Evolutionary conservation across 30 jellyfish, hydroid and myxozoan species (phyloP).

Genomic region (Aurelia aurita complex sp. Pacific): DNA sequence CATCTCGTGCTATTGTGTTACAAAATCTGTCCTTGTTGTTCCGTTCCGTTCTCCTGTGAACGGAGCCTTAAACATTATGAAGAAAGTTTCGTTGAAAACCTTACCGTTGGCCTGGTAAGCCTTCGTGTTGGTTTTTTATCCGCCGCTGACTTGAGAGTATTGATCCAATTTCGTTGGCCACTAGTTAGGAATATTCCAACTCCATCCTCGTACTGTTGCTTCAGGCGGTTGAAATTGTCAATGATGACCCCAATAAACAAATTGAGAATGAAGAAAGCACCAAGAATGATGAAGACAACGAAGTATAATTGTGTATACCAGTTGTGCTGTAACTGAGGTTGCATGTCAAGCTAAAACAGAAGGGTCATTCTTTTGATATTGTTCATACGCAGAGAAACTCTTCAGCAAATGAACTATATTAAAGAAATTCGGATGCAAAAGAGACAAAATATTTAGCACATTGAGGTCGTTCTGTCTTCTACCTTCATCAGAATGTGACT

Average conservation of each 20-base stretch:
- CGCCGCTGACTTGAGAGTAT: slow-evolving; percentile 94
- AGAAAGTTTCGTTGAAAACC: neutral
- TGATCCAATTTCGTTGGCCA: slow-evolving; percentile 97
- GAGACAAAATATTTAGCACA: too few species aligned
- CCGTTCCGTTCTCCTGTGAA: too few species aligned
- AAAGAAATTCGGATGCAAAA: too few species aligned
- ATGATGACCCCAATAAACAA: slow-evolving; percentile 97
- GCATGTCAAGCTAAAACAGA: slow-evolving; percentile 32
- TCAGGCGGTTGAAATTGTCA: slow-evolving; percentile 95
- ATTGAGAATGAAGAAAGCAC: slow-evolving; percentile 96
- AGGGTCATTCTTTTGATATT: too few species aligned
- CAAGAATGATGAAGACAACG: slow-evolving; percentile 97
- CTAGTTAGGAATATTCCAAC: slow-evolving; percentile 89
- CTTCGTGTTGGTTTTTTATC: slow-evolving; percentile 94
- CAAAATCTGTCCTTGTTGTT: too few species aligned
- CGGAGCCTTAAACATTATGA: neutral
- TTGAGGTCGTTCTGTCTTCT: too few species aligned
- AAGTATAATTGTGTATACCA: slow-evolving; percentile 79
- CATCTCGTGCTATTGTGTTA: too few species aligned
- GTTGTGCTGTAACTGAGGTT: slow-evolving; percentile 74
- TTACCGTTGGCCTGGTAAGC: slow-evolving; percentile 92
- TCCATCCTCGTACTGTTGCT: slow-evolving; percentile 99
- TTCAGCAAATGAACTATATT: too few species aligned
- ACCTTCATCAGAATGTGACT: too few species aligned
- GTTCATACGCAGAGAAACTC: too few species aligned